Base-by-base conservation (phyloP, 2,113 vertebrate genomes). In the Eolophus roseicapilla region DNA sequence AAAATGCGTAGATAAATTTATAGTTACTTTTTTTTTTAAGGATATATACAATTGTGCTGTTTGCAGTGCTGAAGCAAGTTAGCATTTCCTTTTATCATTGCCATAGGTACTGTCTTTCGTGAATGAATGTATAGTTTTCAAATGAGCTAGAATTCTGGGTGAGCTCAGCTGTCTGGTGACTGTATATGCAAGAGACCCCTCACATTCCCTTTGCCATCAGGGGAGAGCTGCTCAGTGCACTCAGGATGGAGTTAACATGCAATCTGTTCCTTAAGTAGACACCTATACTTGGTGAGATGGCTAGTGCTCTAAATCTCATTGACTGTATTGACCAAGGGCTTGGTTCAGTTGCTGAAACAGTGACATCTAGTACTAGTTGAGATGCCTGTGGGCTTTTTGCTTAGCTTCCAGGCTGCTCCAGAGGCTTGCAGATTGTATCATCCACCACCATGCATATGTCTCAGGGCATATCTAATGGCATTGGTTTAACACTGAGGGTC, bases 141-240 rank as follows among this genome's bases (percentile, higher is more conserved):
- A 81, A 31, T 29, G 15, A 60, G 13, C 5, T 3, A 16, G 50
- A 59, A 50, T 71, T 86, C 63, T 71, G 55, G 10, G 19, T n/a
- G 19, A 67, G 37, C 17, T 28, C 57, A 79, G 55, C 23, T 67
- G 6, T 70, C 44, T 27, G 16, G n/a, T 47, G n/a, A 27, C 24
- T 35, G 39, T 31, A 6, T 50, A 29, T 80, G 75, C 63, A 55
- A 12, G 27, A 57, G 16, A 39, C 10, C 6, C 12, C 49, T 33
- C 25, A 5, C 0, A 2, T 50, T 35, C 39, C 16, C 16, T 64
- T 13, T 37, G 43, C 35, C 23, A 39, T 27, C 3, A 1, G 17
- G 21, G 47, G 7, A 31, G 20, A 69, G 41, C 41, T 63, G 25
- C 29, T 79, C 63, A 8, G 17, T 25, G 20, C 9, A 1, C 16